Percentiles rank a stretch among this genome's conserved stretches.
Evolutionary conservation across 2,888 invertebrate genomes (phyloP).

Genomic region (Amphipoea lucens): DNA sequence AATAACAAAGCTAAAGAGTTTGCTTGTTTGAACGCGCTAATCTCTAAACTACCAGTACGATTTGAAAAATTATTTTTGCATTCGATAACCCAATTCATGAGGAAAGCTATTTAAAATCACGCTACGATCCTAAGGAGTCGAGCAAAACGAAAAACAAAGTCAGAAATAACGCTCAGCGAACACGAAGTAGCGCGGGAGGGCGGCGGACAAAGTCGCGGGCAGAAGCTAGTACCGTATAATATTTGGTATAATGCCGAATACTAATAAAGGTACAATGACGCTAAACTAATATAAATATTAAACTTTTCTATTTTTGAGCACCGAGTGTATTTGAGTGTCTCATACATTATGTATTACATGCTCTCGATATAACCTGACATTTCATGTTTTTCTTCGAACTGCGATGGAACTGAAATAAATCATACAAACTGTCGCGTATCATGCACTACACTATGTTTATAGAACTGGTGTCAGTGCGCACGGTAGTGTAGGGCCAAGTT

Average conservation of each 20-base stretch:
- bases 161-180: background rate
- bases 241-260: background rate
- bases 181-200: background rate
- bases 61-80: background rate
- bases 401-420: constrained; percentile 44
- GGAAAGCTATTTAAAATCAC: too few species aligned
- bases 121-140: too few species aligned
- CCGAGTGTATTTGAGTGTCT: too few species aligned
- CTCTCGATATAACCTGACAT: constrained; percentile 47
- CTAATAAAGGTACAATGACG: background rate
- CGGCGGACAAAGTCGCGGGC: too few species aligned
- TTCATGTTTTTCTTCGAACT: constrained; percentile 38
- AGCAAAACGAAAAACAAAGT: too few species aligned
- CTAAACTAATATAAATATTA: background rate
- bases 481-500: constrained; percentile 33
- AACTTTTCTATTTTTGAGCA: background rate
- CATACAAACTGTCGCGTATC: constrained; percentile 42
- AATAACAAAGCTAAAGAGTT: background rate
- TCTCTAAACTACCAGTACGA: background rate
- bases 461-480: constrained; percentile 27
- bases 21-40: background rate
- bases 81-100: background rate
- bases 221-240: too few species aligned
- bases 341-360: background rate
- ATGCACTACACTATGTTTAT: background rate